Base-by-base conservation (phyloP, 2,113 vertebrate species). In the Amia ocellicauda region DNA sequence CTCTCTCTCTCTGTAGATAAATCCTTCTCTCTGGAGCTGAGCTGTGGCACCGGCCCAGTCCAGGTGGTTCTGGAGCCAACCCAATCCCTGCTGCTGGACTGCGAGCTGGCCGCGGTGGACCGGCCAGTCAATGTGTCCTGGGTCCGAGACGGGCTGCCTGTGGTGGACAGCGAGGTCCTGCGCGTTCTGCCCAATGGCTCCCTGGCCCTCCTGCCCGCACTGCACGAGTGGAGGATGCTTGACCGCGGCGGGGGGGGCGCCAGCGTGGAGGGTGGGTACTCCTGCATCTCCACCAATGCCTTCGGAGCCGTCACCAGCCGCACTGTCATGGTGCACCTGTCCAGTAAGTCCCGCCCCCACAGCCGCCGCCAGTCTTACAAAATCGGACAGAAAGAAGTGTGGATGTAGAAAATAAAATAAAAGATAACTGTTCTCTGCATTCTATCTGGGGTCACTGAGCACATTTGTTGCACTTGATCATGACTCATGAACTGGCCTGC, bases 241-340 rank as follows among this genome's bases (percentile, higher is more conserved):
- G 76, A 64, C 0, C 74, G 66, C 47, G 74, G 16, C 1, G 67
- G 88, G 50, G 93, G 94, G 72, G 94, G 94, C 22, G 90, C n/a
- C n/a, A 74, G 16, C 1, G 67, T 89, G 50, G 93, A 94, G 72
- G 94, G 94, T 22, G 90, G 82, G 67, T 98, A 96, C 76, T 93
- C 92, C 83, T 99, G 97, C 0, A 67, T 93, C 70, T 90, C 85
- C 23, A 85, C 83, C 20, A 83, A 91, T 55, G 81, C 92, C 2
- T 80, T 90, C 0, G 96, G 97, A 69, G 87, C 85, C 2, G 80
- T 98, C 73, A 92, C 88, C 77, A 97, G 96, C 80, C 92, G 95
- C 68, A 90, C 85, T 0, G 84, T 92, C 4, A 77, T 82, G 58
- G 85, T 98, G 73, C 90, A 88, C 55, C 79, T 91, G 26, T 88